phyloP scores from a whole-genome alignment of 1,140 invertebrate genomes.

The Protaetia brevitarsis region DNA sequence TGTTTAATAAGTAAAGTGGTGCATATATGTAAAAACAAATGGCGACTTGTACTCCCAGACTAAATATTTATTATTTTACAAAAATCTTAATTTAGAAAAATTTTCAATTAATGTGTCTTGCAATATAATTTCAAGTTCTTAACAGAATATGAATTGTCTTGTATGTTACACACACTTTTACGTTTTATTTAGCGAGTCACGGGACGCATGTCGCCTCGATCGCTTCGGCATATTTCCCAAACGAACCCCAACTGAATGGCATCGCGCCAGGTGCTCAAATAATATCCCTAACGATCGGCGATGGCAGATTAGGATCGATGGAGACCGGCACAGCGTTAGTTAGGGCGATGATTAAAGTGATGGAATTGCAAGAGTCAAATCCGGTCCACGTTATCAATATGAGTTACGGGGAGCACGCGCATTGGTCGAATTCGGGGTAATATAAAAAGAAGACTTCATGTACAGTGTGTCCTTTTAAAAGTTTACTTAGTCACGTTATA shows the following conservation, averaged over 20 bases:
- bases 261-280: constrained; percentile 96
- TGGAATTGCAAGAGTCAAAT: constrained; percentile 63
- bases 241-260: constrained; percentile 87
- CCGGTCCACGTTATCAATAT: constrained; percentile 92
- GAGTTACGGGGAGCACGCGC: constrained; percentile 94
- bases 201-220: constrained; percentile 97
- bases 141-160: not conserved
- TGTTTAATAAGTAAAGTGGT: too few relatives aligned
- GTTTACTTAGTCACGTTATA: too few relatives aligned
- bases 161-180: not conserved
- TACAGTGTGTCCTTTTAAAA: too few relatives aligned
- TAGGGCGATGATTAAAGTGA: constrained; percentile 84
- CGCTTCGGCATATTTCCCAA: constrained; percentile 87
- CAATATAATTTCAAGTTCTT: too few relatives aligned
- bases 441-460: too few relatives aligned
- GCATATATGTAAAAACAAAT: too few relatives aligned
- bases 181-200: constrained; percentile 72
- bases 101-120: too few relatives aligned
- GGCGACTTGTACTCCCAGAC: too few relatives aligned
- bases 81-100: too few relatives aligned
- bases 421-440: constrained; percentile 88
- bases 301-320: constrained; percentile 87
- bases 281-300: constrained; percentile 86
- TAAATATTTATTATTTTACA: too few relatives aligned
- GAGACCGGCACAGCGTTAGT: constrained; percentile 92